A percentile compares a stretch with the other conserved stretches of the same genome.
Evolutionary conservation across 30 jellyfish, hydroid and myxozoan species (phyloP).

Genomic region (Rhopilema esculentum): DNA sequence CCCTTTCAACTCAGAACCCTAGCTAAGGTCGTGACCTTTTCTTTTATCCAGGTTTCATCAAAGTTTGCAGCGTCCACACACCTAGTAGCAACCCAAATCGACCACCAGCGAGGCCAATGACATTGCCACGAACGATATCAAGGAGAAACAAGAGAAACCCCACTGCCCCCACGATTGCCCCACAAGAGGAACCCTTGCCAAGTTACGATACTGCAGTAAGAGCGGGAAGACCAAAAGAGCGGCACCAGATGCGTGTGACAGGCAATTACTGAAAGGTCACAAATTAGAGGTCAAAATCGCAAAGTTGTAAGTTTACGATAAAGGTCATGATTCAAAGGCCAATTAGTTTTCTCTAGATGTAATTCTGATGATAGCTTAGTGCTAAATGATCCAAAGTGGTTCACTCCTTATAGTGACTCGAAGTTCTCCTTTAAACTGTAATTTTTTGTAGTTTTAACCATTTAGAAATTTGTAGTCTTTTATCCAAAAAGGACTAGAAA

Average conservation of each 20-base stretch:
- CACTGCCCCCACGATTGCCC: slow-evolving; percentile 57
- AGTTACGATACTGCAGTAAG: slow-evolving; percentile 85
- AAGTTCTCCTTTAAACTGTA: too few species aligned
- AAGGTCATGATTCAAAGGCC: not conserved
- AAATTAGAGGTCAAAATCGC: not conserved
- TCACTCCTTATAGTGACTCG: too few species aligned
- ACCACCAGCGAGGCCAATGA: slow-evolving; percentile 85
- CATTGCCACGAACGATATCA: slow-evolving; percentile 89
- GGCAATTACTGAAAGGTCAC: not conserved
- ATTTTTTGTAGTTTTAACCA: too few species aligned
- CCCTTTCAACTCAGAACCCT: too few species aligned
- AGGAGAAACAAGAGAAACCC: slow-evolving; percentile 44
- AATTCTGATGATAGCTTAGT: too few species aligned
- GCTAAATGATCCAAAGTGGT: too few species aligned
- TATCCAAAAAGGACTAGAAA: too few species aligned
- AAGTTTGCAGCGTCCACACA: slow-evolving; percentile 96
- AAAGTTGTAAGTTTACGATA: not conserved
- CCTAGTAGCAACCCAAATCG: slow-evolving; percentile 96
- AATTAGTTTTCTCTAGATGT: too few species aligned
- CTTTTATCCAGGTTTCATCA: slow-evolving; percentile 78
- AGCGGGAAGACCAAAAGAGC: slow-evolving; percentile 12
- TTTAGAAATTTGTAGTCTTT: too few species aligned
- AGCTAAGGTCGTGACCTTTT: not conserved
- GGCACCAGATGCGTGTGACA: slow-evolving; percentile 8
- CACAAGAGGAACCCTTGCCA: slow-evolving; percentile 71